Base-by-base conservation (phyloP, 2,797 vertebrate species). In the Hemitrygon akajei region DNA sequence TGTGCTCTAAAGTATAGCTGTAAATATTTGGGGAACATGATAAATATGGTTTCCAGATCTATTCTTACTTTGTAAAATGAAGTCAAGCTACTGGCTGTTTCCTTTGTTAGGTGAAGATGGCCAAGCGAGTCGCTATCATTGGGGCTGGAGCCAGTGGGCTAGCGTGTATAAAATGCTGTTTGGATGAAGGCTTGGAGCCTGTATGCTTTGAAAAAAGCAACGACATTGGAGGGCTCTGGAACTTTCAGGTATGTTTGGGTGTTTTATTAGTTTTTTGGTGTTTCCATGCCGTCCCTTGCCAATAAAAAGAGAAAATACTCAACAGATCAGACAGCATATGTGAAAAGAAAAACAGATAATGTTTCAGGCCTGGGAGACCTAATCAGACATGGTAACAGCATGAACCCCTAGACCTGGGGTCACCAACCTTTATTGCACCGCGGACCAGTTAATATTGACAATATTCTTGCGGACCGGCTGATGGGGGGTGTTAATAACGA, bases 171-270 rank as follows among this genome's bases (percentile, higher is more conserved):
- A 97, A 97, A 94, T 96, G 96, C 94, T 97, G 97, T 73, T 94
- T 97, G 95, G 97, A 97, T 0, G 97, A 97, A 93, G 97, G 96
- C 71, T 95, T 97, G 34, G 94, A 96, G 30, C 97, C 97, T 77
- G 96, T 94, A 82, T 97, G 97, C 95, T 97, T 97, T 0, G 97
- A 97, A 95, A 95, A 84, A 93, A 96, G 94, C 0, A 91, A 96
- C 94, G 96, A 96, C 93, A 96, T 97, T 3, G 97, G 97, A 2
- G 97, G 97, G 0, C 37, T 97, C 7, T 97, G 97, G 97, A 94
- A 93, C 30, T 76, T 56, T 56, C 71, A 93, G 69, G 91, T 92
- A 92, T 47, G 66, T 14, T 47, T 37, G 73, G 22, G 22, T 75
- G 91, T 40, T 75, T 92, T 47, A 40, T 34, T 11, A 34, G 10